Evolutionary conservation across 2,888 invertebrate genomes (phyloP), one percentile per base, ranked within the genome.

Genomic region (Patella depressa): DNA sequence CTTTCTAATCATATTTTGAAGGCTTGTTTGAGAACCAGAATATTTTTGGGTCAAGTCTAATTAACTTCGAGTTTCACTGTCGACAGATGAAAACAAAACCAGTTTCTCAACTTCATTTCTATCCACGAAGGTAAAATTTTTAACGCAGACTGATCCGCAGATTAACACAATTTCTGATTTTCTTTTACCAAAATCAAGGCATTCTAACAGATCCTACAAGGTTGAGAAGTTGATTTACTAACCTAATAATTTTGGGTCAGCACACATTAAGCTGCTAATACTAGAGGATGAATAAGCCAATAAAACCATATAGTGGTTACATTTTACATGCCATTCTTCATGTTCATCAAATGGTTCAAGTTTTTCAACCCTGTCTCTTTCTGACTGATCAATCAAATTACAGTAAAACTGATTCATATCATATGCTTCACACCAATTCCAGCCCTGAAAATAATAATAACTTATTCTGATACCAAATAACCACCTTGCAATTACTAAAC

Each of bases 291-390:
- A 76, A 73, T 87, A 85, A 34, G 91, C 92, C 78, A 90, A 87
- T 55, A 92, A 81, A 19, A 93, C 81, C 69, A 92, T 87, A 84
- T 93, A 93, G 84, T 93, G 93, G 34, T 88, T 84, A 84, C 93
- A 93, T 78, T 92, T 93, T 17, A 92, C 85, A 85, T 92, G 91
- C 89, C 91, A 92, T 82, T 92, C 93, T 86, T 93, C 93, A 86
- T 90, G 92, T 82, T 93, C 93, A 85, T 93, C 93, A 88, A 93
- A 93, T 2, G 91, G 89, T 82, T 93, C 93, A 29, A 92, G 81
- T 7, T 79, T 80, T 53, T 91, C 88, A 12, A 92, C 85, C 59
- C 90, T 82, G 5, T 80, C 72, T 59, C 87, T 85, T 81, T 93
- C 92, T 17, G 85, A 86, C 0, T 54, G 4, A 3, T 87, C 53